phyloP scores from a whole-genome alignment of 2,888 invertebrate species.

The Drosophila cognata region DNA sequence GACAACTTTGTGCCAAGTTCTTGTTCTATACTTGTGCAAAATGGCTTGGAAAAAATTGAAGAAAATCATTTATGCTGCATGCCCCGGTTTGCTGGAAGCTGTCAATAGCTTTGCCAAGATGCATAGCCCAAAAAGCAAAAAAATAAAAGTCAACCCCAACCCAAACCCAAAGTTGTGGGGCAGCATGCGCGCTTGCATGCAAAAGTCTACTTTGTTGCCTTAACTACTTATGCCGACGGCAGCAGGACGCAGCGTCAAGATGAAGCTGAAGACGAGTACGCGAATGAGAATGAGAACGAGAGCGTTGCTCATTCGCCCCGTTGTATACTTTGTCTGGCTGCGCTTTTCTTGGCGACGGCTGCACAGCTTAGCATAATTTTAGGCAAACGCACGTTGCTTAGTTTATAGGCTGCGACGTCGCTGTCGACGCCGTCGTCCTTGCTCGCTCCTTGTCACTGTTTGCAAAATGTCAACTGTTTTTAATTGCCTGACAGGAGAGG shows the following conservation, averaged over 20 bases:
- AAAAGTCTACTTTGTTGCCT: conserved; percentile 76
- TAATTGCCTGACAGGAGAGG: conserved; percentile 70
- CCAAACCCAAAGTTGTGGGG: conserved; percentile 68
- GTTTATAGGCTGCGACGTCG: conserved; percentile 74
- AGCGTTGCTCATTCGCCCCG: conserved; percentile 61
- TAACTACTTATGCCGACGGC: conserved; percentile 75
- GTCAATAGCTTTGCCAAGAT: conserved; percentile 66
- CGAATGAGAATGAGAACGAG: conserved; percentile 4
- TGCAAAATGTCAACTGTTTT: conserved; percentile 79
- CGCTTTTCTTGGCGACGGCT: conserved; percentile 68
- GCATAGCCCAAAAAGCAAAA: conserved; percentile 11
- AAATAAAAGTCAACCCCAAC: conserved; percentile 9
- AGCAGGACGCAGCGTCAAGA: conserved; percentile 42
- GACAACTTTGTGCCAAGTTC: conserved; percentile 72
- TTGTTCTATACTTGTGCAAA: conserved; percentile 58
- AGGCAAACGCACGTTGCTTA: conserved; percentile 80
- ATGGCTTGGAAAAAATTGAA: conserved; percentile 76
- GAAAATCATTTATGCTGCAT: conserved; percentile 76
- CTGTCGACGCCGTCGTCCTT: conserved; percentile 11
- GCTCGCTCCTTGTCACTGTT: conserved; percentile 55
- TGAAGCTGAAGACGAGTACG: conserved; percentile 18
- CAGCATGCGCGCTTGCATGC: conserved; percentile 81
- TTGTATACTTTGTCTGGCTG: conserved; percentile 61
- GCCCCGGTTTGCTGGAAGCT: conserved; percentile 61
- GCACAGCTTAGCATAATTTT: conserved; percentile 77